Evolutionary conservation across 2,888 invertebrate genomes (phyloP), one percentile per base, ranked within the genome.

Genomic region (Rotaria macrura): DNA sequence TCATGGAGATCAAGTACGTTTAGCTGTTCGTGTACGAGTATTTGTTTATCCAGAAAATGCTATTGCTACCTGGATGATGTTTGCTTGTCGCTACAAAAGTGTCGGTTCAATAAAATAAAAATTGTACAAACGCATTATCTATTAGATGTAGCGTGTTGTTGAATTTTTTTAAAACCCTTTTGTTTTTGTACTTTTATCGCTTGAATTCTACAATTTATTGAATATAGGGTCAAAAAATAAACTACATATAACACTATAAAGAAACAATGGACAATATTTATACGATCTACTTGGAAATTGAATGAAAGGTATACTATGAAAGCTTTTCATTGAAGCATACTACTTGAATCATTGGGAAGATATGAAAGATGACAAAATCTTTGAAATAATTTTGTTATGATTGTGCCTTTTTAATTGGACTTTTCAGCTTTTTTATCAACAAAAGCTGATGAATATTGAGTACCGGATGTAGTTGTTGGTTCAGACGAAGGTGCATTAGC

Each of bases 21-120:
- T 90, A 57, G 90, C 89, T 25, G 88, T 91, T 9, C 88, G 91
- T 55, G 90, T 90, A 7, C 87, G 89, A 72, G 89, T 91, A 12
- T 90, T 88, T 86, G 88, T 89, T 6, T 91, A 91, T 87, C 90
- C 91, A 17, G 91, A 91, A 85, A 88, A 88, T 38, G 89, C 90
- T 2, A 89, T 89, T 87, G 90, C 91, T 65, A 89, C 89, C 2
- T 91, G 91, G 91, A 87, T 91, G 23, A 91, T 91, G 90, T 90
- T 90, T 88, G 91, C 90, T 40, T 90, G 90, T 87, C 90, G 90
- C 88, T 91, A 90, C 88, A 90, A 90, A 86, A 89, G 89, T 65
- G 88, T 85, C 34, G 65, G 65, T 17, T 65, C 65, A 17, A 65
- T 34, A 12, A 65, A 65, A 65, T 65, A 65, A 29, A 17, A 9